These are phyloP conservation scores for Xanthia togata DNA, from an alignment of 2,888 invertebrate species.

Conservation along the genomic window DNA sequence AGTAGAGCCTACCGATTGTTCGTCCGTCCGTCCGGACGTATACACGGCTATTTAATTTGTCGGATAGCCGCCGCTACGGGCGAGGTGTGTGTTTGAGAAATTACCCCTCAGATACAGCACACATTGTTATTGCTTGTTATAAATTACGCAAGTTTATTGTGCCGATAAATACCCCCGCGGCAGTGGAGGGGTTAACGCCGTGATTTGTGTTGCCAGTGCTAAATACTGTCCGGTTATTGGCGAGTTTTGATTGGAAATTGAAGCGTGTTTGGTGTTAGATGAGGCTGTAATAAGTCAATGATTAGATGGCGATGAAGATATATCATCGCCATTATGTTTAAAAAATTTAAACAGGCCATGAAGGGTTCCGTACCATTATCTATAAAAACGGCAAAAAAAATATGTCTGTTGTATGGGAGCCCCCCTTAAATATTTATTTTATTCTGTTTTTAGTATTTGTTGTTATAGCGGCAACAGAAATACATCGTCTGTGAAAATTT, in stretches of 20 bases:
- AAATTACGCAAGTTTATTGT: constrained; percentile 83
- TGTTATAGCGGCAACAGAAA: too few species aligned
- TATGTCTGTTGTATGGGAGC: too few species aligned
- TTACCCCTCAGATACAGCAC: constrained; percentile 83
- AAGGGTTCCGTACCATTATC: too few species aligned
- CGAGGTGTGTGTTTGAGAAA: constrained; percentile 88
- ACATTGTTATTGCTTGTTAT: constrained; percentile 86
- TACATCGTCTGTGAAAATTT: too few species aligned
- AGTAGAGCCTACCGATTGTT: constrained; percentile 71
- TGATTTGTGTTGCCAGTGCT: constrained; percentile 70
- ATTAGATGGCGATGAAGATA: neutral
- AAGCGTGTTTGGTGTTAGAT: constrained; percentile 42
- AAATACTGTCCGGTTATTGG: constrained; percentile 68
- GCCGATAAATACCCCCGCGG: constrained; percentile 80
- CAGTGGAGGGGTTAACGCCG: constrained; percentile 65
- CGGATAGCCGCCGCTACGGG: constrained; percentile 71
- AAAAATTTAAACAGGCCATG: too few species aligned
- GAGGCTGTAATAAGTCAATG: constrained; percentile 8
- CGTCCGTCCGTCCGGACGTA: constrained; percentile 57
- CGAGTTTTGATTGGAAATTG: constrained; percentile 58
- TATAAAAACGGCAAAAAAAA: too few species aligned
- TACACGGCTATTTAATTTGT: constrained; percentile 77
- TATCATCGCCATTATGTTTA: too few species aligned
- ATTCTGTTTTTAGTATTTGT: too few species aligned
- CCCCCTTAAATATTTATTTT: too few species aligned